Percentiles rank a stretch among this genome's conserved stretches.
Conservation (phyloP, 2,113 vertebrate genomes). For the Butastur rufipennis region DNA sequence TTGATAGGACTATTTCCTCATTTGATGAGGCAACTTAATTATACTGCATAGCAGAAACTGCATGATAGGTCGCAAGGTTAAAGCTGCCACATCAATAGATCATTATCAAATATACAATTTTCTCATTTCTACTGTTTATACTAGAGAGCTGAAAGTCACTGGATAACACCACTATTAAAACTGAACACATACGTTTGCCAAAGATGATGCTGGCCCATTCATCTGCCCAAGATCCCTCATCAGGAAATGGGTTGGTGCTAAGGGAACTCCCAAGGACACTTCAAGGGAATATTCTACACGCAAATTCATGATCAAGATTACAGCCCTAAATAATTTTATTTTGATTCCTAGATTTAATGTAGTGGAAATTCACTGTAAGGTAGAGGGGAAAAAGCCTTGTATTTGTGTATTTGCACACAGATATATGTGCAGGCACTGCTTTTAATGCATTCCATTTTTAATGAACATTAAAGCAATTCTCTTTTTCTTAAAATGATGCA, state of each 20-base stretch:
- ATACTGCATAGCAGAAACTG: neutral
- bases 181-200: neutral
- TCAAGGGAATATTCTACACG: neutral
- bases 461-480: neutral
- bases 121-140: constrained; percentile 7
- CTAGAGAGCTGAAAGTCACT: neutral
- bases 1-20: neutral
- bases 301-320: neutral
- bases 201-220: neutral
- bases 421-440: neutral
- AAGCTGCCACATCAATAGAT: constrained; percentile 12
- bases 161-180: neutral
- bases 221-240: neutral
- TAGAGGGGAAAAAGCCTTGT: neutral
- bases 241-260: neutral
- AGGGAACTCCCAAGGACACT: neutral
- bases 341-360: neutral
- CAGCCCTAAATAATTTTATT: neutral
- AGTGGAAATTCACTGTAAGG: neutral
- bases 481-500: neutral
- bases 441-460: neutral
- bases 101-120: constrained; percentile 2
- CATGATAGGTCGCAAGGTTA: neutral
- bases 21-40: constrained; percentile 27
- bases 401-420: neutral